Evolutionary conservation across 2,113 vertebrate species (phyloP).

Genomic region (Heptranchias perlo): DNA sequence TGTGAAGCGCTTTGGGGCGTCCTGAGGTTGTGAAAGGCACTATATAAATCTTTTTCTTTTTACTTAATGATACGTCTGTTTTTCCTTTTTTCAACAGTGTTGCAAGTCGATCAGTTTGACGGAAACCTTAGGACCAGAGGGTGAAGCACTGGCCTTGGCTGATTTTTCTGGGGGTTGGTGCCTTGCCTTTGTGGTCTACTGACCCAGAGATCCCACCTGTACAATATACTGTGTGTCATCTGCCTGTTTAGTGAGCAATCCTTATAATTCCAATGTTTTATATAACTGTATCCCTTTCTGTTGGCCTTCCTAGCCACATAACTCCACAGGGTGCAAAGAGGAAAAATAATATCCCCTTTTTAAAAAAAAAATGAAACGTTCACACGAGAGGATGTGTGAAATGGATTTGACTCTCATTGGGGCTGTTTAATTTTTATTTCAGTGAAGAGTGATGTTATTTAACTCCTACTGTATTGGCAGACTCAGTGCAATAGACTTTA

Average conservation of each 20-base stretch:
- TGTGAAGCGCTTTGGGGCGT: neutral
- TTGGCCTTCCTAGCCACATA: neutral
- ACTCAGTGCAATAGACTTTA: conserved; percentile 3
- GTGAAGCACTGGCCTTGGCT: neutral
- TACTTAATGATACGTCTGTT: neutral
- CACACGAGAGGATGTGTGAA: neutral
- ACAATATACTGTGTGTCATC: conserved; percentile 24
- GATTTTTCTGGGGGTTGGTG: neutral
- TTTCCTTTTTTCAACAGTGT: neutral
- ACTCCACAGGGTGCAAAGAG: neutral
- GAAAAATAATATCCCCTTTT: neutral
- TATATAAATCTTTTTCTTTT: neutral
- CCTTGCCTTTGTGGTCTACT: neutral
- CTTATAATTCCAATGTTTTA: conserved; percentile 20
- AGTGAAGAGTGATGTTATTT: neutral
- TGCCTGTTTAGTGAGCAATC: conserved; percentile 30
- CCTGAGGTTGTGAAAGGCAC: neutral
- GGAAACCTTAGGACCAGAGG: neutral
- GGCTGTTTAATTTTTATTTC: conserved; percentile 14
- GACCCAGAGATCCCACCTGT: neutral
- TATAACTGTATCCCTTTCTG: neutral
- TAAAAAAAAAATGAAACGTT: neutral
- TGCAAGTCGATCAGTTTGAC: conserved; percentile 12
- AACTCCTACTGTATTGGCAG: neutral
- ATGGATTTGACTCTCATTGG: neutral